These are phyloP conservation scores for Zoanthus solanderi DNA, from an alignment of 92 coral and sea anemone genomes.

Conservation along the genomic window DNA sequence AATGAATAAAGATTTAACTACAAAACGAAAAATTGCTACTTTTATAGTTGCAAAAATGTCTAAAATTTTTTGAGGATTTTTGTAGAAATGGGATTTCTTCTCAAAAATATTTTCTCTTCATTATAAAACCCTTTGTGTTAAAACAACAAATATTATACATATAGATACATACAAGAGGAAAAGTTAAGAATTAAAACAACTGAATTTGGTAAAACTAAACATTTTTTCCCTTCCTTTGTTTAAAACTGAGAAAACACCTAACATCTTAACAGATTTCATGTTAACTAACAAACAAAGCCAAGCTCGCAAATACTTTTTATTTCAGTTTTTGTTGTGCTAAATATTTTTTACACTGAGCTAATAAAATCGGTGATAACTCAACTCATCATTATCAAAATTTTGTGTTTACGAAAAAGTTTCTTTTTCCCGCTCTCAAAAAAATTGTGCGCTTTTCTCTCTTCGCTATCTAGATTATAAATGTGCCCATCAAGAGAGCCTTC, in stretches of 20 bases:
- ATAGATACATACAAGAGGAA: slow-evolving; percentile 11
- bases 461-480: not conserved
- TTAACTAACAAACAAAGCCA: not conserved
- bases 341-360: slow-evolving; percentile 2
- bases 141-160: slow-evolving; percentile 9
- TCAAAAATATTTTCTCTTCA: not conserved
- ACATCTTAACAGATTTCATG: not conserved
- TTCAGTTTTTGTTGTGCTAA: slow-evolving; percentile 10
- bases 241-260: too few species aligned
- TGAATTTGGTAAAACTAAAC: slow-evolving; percentile 59
- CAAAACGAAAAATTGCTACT: not conserved
- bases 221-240: not conserved
- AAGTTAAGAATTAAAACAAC: slow-evolving; percentile 48
- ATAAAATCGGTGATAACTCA: slow-evolving; percentile 23
- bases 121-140: slow-evolving; percentile 9
- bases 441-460: not conserved
- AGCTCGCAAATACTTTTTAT: not conserved
- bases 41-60: not conserved
- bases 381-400: slow-evolving; percentile 18
- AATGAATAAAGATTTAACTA: not conserved
- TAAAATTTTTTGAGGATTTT: not conserved
- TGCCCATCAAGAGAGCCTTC: not conserved
- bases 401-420: slow-evolving; percentile 10
- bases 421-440: slow-evolving; percentile 22
- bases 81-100: not conserved